Conservation (phyloP, 1,140 invertebrate species). For the Prorops nasuta region DNA sequence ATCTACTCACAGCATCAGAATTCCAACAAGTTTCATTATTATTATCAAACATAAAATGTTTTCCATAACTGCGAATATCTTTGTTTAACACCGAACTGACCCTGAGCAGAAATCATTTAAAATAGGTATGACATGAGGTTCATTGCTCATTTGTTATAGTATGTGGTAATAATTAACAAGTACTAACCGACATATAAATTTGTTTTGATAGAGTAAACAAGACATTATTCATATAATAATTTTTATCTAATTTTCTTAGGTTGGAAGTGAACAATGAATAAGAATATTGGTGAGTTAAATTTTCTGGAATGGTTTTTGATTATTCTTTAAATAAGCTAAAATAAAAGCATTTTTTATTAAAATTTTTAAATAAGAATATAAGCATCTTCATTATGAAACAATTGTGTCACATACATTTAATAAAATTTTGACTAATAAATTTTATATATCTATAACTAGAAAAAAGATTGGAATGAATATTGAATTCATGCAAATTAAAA, state of each 20-base stretch:
- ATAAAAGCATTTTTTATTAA: background rate
- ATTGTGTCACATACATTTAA: constrained; percentile 35
- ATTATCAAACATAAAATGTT: constrained; percentile 62
- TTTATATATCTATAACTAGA: constrained; percentile 3
- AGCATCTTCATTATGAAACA: background rate
- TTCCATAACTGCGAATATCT: constrained; percentile 63
- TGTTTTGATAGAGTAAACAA: constrained; percentile 21
- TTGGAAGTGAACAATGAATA: too few relatives aligned
- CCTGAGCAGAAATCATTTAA: constrained; percentile 40
- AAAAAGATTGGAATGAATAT: too few relatives aligned
- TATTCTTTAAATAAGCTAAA: too few relatives aligned
- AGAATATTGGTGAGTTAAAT: too few relatives aligned
- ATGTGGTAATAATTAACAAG: background rate
- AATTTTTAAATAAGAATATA: background rate
- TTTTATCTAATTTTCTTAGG: too few relatives aligned
- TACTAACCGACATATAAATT: constrained; percentile 37
- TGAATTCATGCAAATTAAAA: too few relatives aligned
- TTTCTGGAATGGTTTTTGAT: too few relatives aligned
- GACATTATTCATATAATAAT: constrained; percentile 22
- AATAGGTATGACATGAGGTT: constrained; percentile 1
- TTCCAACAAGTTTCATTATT: constrained; percentile 69
- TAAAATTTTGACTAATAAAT: constrained; percentile 32
- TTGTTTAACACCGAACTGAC: constrained; percentile 67
- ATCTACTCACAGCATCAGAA: constrained; percentile 61
- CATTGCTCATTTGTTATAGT: background rate